Evolutionary conservation across 2,888 invertebrate genomes (phyloP), one percentile per base, ranked within the genome.

Genomic region (Scaptomyza reducta): DNA sequence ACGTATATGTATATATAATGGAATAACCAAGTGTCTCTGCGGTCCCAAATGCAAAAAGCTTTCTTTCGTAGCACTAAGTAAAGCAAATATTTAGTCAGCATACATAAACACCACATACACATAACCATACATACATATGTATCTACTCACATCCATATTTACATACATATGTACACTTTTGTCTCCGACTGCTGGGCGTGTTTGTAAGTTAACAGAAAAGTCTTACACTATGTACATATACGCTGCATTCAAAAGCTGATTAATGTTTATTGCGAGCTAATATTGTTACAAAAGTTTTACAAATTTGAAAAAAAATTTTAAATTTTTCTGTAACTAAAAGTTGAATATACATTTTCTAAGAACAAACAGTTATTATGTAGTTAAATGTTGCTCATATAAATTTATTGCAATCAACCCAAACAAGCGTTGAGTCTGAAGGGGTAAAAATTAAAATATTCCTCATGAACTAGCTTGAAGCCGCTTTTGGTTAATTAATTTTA

Each of bases 1-100:
- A 68, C 44, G 67, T 61, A 67, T 53, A 67, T 53, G n/a, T n/a
- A 44, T 41, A 51, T 66, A 51, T 64, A 71, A 74, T 79, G 69
- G 77, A 77, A 72, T 67, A 68, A 62, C 60, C 62, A 68, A 65
- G 77, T 63, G 61, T 76, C 58, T 70, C 25, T 42, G 64, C 16
- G 45, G 33, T 47, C 42, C 55, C 61, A 74, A 87, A 78, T 74
- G 85, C 57, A 60, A 74, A 77, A 67, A 66, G 60, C 68, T 61
- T 60, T 71, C 66, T 71, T 51, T 70, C 16, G 57, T 46, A 33
- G 38, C 29, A 56, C 45, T 72, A 67, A 74, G 54, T 40, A 62
- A 67, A 51, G 29, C 59, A 64, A 68, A 83, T 85, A 70, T 64
- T 51, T 38, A 54, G 44, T 41, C 45, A 55, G 59, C 51, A 54